A percentile compares a stretch with the other conserved stretches of the same genome.
phyloP scores from a whole-genome alignment of 2,797 vertebrate species.

The Lepilemur ruficaudatus region DNA sequence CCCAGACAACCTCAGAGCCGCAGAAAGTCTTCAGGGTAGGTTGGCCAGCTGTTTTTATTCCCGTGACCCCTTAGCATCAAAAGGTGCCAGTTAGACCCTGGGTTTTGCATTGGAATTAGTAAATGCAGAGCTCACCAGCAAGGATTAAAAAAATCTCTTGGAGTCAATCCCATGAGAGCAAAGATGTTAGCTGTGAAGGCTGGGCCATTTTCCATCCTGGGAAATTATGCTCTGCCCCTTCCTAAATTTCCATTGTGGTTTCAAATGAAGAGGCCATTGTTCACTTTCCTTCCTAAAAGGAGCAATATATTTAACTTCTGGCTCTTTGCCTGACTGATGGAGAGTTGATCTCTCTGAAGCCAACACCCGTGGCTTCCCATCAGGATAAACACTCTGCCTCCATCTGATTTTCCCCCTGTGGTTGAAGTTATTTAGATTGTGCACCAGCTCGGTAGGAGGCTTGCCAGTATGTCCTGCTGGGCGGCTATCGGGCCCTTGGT shows the following conservation, averaged over 20 bases:
- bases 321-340: constrained; percentile 53
- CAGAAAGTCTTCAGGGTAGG: not conserved
- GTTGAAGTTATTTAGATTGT: constrained; percentile 1
- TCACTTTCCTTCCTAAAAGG: constrained; percentile 70
- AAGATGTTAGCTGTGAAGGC: not conserved
- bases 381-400: constrained; percentile 25
- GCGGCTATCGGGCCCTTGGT: not conserved
- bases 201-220: constrained; percentile 53
- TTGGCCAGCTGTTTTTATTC: not conserved
- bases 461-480: not conserved
- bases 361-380: constrained; percentile 67
- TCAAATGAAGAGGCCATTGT: constrained; percentile 65
- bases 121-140: not conserved
- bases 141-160: not conserved
- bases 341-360: constrained; percentile 29
- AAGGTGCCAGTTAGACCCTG: not conserved
- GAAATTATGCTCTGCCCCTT: constrained; percentile 52
- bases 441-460: not conserved
- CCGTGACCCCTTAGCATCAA: not conserved
- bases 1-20: not conserved
- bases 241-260: constrained; percentile 64
- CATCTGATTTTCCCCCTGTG: not conserved
- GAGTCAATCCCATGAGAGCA: constrained; percentile 32
- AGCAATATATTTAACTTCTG: constrained; percentile 77
- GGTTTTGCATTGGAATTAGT: not conserved